Percentiles rank a stretch among this genome's conserved stretches.
Conservation (phyloP, 2,888 invertebrate species). For the Tachina fera region DNA sequence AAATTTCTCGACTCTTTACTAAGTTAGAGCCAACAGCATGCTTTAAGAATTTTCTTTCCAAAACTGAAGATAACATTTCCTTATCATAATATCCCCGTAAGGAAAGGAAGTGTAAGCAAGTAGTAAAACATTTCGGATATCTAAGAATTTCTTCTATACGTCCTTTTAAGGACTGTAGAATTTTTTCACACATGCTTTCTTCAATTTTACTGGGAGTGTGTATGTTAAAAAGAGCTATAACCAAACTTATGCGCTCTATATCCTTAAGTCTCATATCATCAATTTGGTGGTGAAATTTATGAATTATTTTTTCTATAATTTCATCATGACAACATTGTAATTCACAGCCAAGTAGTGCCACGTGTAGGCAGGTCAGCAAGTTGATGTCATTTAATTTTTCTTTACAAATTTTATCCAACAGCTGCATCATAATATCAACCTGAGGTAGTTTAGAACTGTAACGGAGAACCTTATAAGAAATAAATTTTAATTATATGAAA, state of each 20-base stretch:
- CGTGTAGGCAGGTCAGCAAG: slow-evolving; percentile 86
- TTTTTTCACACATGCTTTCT: slow-evolving; percentile 83
- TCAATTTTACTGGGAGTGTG: slow-evolving; percentile 83
- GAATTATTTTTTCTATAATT: slow-evolving; percentile 84
- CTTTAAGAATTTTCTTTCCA: slow-evolving; percentile 85
- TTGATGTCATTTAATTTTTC: slow-evolving; percentile 85
- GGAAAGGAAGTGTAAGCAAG: slow-evolving; percentile 86
- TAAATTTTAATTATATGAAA: not conserved
- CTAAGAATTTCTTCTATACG: slow-evolving; percentile 85
- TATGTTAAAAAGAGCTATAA: slow-evolving; percentile 86
- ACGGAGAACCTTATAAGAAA: slow-evolving; percentile 82
- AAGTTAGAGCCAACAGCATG: slow-evolving; percentile 84
- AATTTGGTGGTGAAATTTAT: slow-evolving; percentile 84
- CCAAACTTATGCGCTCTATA: slow-evolving; percentile 87
- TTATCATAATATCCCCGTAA: slow-evolving; percentile 85
- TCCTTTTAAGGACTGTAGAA: slow-evolving; percentile 84
- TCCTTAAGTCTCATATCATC: slow-evolving; percentile 87
- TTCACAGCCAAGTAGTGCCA: slow-evolving; percentile 86
- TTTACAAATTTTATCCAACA: slow-evolving; percentile 84
- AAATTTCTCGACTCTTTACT: slow-evolving; percentile 85
- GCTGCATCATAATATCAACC: slow-evolving; percentile 82
- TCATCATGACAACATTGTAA: slow-evolving; percentile 83
- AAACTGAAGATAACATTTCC: slow-evolving; percentile 85
- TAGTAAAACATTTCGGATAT: slow-evolving; percentile 86
- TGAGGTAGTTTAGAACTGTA: slow-evolving; percentile 84